Percentiles rank a stretch among this genome's conserved stretches.
These are phyloP conservation scores for Tillus elongatus DNA, from an alignment of 2,888 invertebrate species.

Conservation along the genomic window DNA sequence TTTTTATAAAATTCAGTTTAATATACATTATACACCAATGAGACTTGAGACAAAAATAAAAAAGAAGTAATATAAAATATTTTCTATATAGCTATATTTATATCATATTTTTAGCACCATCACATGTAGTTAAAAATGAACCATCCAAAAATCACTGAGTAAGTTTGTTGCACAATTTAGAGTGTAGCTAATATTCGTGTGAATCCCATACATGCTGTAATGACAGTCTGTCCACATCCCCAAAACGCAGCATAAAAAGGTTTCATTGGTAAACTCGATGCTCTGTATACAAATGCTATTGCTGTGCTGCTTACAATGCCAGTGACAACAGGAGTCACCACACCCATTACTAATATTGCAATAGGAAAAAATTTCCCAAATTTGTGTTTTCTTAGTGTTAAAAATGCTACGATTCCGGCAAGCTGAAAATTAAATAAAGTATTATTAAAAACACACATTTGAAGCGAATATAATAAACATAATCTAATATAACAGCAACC, in stretches of 20 bases:
- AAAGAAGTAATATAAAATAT: too few species aligned
- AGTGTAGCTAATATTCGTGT: constrained; percentile 88
- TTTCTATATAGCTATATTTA: too few species aligned
- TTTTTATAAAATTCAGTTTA: too few species aligned
- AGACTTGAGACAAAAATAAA: too few species aligned
- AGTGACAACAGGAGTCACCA: constrained; percentile 78
- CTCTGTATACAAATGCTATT: constrained; percentile 87
- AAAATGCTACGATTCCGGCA: constrained; percentile 84
- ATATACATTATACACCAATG: too few species aligned
- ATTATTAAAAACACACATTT: too few species aligned
- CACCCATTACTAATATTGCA: constrained; percentile 79
- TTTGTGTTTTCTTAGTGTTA: constrained; percentile 85
- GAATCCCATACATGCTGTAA: constrained; percentile 84
- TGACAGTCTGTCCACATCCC: constrained; percentile 88
- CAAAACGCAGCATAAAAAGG: constrained; percentile 87
- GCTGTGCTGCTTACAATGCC: constrained; percentile 86
- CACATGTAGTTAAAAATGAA: background rate
- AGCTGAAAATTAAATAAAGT: constrained; percentile 40
- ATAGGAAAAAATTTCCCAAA: constrained; percentile 91
- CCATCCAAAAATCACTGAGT: background rate
- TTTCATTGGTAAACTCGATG: constrained; percentile 81
- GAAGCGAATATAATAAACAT: too few species aligned
- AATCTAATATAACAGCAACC: too few species aligned
- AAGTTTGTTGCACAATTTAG: constrained; percentile 43
- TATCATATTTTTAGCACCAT: constrained; percentile 3